These are phyloP conservation scores for Ectemnius cavifrons DNA, from an alignment of 2,888 invertebrate species.

Conservation along the genomic window DNA sequence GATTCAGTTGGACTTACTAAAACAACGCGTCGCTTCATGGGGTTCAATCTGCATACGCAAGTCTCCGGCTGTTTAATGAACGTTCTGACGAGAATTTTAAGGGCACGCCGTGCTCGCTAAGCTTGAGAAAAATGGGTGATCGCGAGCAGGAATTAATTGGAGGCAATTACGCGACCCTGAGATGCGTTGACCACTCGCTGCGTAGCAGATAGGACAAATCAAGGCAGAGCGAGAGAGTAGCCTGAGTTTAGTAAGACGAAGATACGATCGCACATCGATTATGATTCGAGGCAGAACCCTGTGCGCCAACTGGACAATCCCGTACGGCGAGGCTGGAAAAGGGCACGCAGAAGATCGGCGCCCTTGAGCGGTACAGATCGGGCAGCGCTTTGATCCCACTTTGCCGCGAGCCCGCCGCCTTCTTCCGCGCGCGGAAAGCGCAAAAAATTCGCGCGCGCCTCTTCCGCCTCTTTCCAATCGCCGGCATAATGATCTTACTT, in stretches of 20 bases:
- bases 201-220: not conserved
- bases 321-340: conserved; percentile 72
- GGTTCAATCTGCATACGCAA: too few relatives aligned
- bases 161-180: too few relatives aligned
- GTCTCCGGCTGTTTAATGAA: too few relatives aligned
- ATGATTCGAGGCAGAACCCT: conserved; percentile 68
- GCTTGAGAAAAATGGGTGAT: too few relatives aligned
- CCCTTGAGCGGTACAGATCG: conserved; percentile 60
- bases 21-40: not conserved
- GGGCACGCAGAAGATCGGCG: conserved; percentile 71
- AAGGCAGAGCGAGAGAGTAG: not conserved
- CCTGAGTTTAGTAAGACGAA: not conserved
- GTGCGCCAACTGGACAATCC: conserved; percentile 58
- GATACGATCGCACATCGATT: conserved; percentile 56
- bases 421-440: conserved; percentile 43
- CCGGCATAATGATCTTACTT: conserved; percentile 57
- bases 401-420: conserved; percentile 33
- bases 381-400: conserved; percentile 51
- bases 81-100: too few relatives aligned
- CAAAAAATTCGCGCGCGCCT: conserved; percentile 62
- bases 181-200: not conserved
- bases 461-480: conserved; percentile 68
- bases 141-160: conserved; percentile 1
- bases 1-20: conserved; percentile 4
- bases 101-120: too few relatives aligned